A percentile compares a stretch with the other conserved stretches of the same genome.
phyloP scores from a whole-genome alignment of 2,797 vertebrate genomes.

The Enteromius thamalakanensis region DNA sequence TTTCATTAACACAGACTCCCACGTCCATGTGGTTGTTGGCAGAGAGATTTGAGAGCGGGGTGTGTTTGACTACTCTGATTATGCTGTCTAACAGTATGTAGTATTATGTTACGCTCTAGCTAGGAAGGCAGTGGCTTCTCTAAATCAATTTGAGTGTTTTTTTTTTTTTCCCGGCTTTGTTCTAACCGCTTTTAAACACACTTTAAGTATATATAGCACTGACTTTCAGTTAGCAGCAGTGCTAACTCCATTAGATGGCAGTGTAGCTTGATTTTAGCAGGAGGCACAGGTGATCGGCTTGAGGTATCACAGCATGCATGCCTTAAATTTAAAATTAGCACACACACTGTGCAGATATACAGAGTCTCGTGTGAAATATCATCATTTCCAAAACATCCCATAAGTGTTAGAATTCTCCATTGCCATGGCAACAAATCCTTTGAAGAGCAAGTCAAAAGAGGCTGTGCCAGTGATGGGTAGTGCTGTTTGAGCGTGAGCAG shows the following conservation, averaged over 20 bases:
- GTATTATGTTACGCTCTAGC: neutral
- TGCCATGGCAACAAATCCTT: conserved; percentile 51
- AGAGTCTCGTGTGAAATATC: conserved; percentile 8
- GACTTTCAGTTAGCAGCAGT: conserved; percentile 18
- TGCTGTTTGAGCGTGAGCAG: conserved; percentile 35
- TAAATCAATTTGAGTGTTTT: neutral
- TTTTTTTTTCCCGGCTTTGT: neutral
- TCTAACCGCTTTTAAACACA: neutral
- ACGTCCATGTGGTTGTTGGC: conserved; percentile 36
- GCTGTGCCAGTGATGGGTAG: conserved; percentile 27
- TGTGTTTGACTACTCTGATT: conserved; percentile 31
- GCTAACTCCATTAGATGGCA: conserved; percentile 60
- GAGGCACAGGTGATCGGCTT: conserved; percentile 46
- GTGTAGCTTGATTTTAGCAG: conserved; percentile 51
- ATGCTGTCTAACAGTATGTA: conserved; percentile 26
- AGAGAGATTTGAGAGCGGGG: conserved; percentile 32
- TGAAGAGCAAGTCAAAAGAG: conserved; percentile 45
- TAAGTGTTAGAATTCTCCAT: conserved; percentile 43
- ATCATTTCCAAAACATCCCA: conserved; percentile 35
- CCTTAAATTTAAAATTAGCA: conserved; percentile 3
- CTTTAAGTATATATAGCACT: conserved; percentile 4
- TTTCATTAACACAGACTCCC: conserved; percentile 48
- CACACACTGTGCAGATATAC: neutral
- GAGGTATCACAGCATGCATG: conserved; percentile 14
- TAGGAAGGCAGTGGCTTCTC: neutral